Percentiles rank a stretch among this genome's conserved stretches.
Conservation (phyloP, 2,888 invertebrate species). For the Caenorhabditis japonica region DNA sequence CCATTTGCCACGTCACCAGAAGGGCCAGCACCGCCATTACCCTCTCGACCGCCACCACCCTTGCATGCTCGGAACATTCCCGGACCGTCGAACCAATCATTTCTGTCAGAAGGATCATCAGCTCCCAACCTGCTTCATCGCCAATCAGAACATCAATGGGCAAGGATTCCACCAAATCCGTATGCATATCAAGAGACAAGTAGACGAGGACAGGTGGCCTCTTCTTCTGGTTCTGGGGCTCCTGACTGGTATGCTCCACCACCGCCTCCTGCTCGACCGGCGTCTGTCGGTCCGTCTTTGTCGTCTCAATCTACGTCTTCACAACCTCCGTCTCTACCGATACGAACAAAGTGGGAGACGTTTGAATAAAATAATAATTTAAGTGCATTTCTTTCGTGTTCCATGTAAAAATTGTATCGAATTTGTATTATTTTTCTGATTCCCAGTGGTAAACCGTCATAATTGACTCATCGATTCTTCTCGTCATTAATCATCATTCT, state of each 20-base stretch:
- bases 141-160: slow-evolving; percentile 29
- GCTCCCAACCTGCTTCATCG: slow-evolving; percentile 35
- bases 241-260: slow-evolving; percentile 20
- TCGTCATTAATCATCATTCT: no score
- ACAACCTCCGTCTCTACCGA: background rate
- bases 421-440: no score
- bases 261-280: slow-evolving; percentile 22
- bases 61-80: slow-evolving; percentile 20
- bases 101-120: slow-evolving; percentile 25
- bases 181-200: no score
- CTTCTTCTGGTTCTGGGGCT: background rate
- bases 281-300: slow-evolving; percentile 31
- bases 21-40: slow-evolving; percentile 32
- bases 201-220: background rate
- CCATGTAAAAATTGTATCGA: no score
- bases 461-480: no score
- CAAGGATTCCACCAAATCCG: background rate
- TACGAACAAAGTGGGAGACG: background rate
- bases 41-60: slow-evolving; percentile 34
- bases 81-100: background rate
- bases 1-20: slow-evolving; percentile 40
- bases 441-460: no score
- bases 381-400: no score
- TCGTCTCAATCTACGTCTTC: slow-evolving; percentile 3
- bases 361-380: no score